Evolutionary conservation across 1,140 invertebrate species (phyloP).

Genomic region (Eueides isabella): DNA sequence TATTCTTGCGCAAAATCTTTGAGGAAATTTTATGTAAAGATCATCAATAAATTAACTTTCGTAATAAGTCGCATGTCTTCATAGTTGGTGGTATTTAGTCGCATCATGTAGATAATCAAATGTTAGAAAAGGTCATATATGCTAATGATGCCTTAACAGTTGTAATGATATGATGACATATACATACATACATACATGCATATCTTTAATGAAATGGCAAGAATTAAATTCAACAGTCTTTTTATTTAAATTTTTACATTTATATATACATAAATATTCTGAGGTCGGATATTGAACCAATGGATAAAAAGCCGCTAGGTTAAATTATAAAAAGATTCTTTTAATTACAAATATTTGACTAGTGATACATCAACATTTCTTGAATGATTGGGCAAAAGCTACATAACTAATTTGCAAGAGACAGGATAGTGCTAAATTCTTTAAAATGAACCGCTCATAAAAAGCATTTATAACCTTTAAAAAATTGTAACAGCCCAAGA

Average conservation of each 20-base stretch:
- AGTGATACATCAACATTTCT: neutral
- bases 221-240: neutral
- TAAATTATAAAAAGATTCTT: no score
- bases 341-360: no score
- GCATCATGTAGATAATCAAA: conserved; percentile 49
- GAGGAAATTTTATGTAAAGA: neutral
- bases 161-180: conserved; percentile 6
- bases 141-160: conserved; percentile 40
- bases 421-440: neutral
- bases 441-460: neutral
- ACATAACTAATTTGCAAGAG: neutral
- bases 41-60: conserved; percentile 13
- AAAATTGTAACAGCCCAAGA: neutral
- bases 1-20: neutral
- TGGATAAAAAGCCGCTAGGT: no score
- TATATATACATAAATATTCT: neutral
- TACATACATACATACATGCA: no score
- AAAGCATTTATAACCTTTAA: neutral
- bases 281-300: no score
- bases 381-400: neutral
- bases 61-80: conserved; percentile 46
- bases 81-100: conserved; percentile 53
- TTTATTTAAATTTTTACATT: neutral
- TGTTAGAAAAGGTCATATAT: conserved; percentile 52
- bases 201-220: neutral